A percentile compares a stretch with the other conserved stretches of the same genome.
These are phyloP conservation scores for Pyrocoelia pectoralis DNA, from an alignment of 2,888 invertebrate species.

Conservation along the genomic window DNA sequence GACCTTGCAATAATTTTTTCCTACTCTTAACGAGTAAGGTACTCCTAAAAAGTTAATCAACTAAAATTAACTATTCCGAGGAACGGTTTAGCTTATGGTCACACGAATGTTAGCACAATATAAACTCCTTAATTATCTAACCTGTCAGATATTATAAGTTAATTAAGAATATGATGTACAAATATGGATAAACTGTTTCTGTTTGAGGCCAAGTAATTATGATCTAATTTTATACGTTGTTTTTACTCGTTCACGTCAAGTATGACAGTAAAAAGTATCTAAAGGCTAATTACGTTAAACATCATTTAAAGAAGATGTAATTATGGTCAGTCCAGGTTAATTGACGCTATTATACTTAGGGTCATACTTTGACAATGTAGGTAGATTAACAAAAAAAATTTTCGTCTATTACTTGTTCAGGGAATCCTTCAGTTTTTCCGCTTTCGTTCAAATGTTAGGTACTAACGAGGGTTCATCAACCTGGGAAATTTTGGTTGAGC, in stretches of 20 bases:
- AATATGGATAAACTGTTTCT: slow-evolving; percentile 28
- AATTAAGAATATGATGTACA: slow-evolving; percentile 25
- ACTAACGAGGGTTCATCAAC: too few relatives aligned
- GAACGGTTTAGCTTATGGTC: slow-evolving; percentile 6
- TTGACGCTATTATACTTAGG: not conserved
- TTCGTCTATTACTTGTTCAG: too few relatives aligned
- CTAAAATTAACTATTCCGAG: not conserved
- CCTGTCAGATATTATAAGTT: slow-evolving; percentile 28
- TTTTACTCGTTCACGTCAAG: slow-evolving; percentile 28
- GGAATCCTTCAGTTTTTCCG: too few relatives aligned
- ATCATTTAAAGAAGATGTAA: slow-evolving; percentile 21
- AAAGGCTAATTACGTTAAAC: slow-evolving; percentile 25
- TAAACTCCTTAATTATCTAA: slow-evolving; percentile 20
- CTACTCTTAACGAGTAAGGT: not conserved
- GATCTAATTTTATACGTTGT: slow-evolving; percentile 27
- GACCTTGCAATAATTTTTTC: slow-evolving; percentile 23
- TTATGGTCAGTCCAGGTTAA: slow-evolving; percentile 7
- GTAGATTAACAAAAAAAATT: not conserved
- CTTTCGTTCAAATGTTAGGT: too few relatives aligned
- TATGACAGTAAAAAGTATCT: slow-evolving; percentile 24
- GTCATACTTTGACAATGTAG: slow-evolving; percentile 13
- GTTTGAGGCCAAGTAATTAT: slow-evolving; percentile 29
- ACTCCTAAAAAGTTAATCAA: not conserved
- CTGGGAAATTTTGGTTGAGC: too few relatives aligned
- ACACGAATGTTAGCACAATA: slow-evolving; percentile 13